Evolutionary conservation across 2,113 vertebrate species (phyloP).

Genomic region (Aplodontia rufa): DNA sequence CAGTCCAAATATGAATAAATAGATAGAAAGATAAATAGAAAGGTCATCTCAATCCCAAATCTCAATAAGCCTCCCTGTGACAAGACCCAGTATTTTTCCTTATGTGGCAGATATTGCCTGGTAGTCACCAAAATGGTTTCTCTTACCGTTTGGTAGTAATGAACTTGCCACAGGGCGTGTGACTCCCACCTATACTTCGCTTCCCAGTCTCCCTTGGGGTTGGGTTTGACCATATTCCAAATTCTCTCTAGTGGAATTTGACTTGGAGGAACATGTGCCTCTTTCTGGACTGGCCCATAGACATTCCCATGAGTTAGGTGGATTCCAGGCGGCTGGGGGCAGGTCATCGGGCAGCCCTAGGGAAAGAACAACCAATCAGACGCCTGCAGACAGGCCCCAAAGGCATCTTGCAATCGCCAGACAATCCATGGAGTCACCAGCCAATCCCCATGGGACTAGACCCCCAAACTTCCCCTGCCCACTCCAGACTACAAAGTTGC

Average conservation of each 20-base stretch:
- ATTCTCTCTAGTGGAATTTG: background rate
- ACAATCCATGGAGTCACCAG: too few relatives aligned
- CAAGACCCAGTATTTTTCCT: background rate
- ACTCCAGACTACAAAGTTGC: too few relatives aligned
- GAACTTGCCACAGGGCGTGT: background rate
- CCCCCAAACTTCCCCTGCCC: too few relatives aligned
- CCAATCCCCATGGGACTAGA: too few relatives aligned
- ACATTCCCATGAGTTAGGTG: background rate
- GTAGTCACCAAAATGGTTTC: background rate
- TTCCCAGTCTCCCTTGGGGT: background rate
- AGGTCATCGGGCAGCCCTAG: too few relatives aligned
- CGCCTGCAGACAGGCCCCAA: too few relatives aligned
- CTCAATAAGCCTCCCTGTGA: background rate
- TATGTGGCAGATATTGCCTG: background rate
- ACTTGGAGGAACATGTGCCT: background rate
- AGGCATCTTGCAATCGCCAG: too few relatives aligned
- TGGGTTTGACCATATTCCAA: background rate
- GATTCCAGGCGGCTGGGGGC: too few relatives aligned
- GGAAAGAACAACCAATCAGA: too few relatives aligned
- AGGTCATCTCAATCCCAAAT: background rate
- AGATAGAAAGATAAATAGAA: too few relatives aligned
- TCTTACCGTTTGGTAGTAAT: background rate
- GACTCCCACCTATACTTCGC: background rate
- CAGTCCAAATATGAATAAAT: too few relatives aligned
- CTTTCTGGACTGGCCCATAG: background rate